A percentile compares a stretch with the other conserved stretches of the same genome.
phyloP scores from a whole-genome alignment of 2,888 invertebrate genomes.

The Drosophila paranaensis region DNA sequence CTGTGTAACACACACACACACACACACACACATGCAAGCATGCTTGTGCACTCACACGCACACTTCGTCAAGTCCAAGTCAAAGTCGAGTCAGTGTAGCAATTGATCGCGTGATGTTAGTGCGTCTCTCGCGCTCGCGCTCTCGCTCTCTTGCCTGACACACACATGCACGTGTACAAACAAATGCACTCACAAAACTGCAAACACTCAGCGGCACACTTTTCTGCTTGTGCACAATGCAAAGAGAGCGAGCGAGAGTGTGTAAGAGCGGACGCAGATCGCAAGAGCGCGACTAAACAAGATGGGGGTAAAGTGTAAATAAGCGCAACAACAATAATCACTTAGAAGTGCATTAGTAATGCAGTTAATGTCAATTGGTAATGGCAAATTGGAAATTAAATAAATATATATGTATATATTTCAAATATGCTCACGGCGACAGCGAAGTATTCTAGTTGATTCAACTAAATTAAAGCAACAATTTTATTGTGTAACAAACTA shows the following conservation, averaged over 20 bases:
- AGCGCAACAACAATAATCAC: constrained; percentile 31
- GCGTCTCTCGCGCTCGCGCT: constrained; percentile 9
- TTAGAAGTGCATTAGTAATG: constrained; percentile 47
- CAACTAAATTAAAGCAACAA: constrained; percentile 62
- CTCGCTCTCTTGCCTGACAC: constrained; percentile 7
- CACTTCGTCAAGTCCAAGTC: constrained; percentile 20
- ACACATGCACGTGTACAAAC: constrained; percentile 32
- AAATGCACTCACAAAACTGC: constrained; percentile 24
- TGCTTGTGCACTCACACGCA: not conserved
- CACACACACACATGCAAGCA: constrained; percentile 8
- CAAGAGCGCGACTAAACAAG: constrained; percentile 34
- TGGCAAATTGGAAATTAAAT: constrained; percentile 20
- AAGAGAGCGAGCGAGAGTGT: not conserved
- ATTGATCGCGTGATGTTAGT: constrained; percentile 57
- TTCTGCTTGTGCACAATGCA: constrained; percentile 30
- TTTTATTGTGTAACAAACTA: constrained; percentile 74
- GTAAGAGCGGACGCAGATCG: constrained; percentile 15
- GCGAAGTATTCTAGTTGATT: constrained; percentile 30
- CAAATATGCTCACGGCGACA: constrained; percentile 14
- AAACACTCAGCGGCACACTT: constrained; percentile 56
- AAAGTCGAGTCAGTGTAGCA: constrained; percentile 39
- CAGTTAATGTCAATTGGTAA: constrained; percentile 38
- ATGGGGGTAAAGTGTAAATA: constrained; percentile 41
- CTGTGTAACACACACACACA: constrained; percentile 34
- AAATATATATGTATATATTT: not conserved